Percentiles rank a stretch among this genome's conserved stretches.
phyloP scores from a whole-genome alignment of 2,888 invertebrate species.

The Rhamphomyia laevipes region DNA sequence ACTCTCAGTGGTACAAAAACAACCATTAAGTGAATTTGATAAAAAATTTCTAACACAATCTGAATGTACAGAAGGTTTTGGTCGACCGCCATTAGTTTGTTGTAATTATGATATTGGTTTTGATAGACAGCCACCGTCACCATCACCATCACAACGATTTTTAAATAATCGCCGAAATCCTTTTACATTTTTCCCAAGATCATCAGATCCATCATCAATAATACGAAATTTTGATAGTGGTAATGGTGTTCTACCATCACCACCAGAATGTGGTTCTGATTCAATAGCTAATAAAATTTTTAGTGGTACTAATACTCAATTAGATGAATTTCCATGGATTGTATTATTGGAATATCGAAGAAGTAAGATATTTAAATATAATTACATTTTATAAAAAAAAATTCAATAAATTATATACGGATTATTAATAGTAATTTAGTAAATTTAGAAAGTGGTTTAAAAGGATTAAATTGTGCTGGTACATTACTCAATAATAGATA shows the following conservation, averaged over 20 bases:
- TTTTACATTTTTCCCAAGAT: conserved; percentile 14
- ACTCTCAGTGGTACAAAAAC: conserved; percentile 20
- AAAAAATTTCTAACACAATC: conserved; percentile 26
- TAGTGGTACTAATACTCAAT: conserved; percentile 46
- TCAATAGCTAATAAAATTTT: conserved; percentile 44
- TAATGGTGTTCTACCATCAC: conserved; percentile 18
- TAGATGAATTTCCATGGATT: conserved; percentile 62
- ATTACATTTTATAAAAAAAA: neutral
- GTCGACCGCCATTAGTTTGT: conserved; percentile 28
- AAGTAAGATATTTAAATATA: conserved; percentile 19
- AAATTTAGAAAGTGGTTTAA: conserved; percentile 16
- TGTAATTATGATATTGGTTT: conserved; percentile 29
- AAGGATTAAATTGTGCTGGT: conserved; percentile 31
- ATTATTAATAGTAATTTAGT: neutral
- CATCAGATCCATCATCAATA: neutral
- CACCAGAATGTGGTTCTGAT: conserved; percentile 30
- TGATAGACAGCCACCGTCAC: conserved; percentile 12
- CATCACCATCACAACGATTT: conserved; percentile 10
- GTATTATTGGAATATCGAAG: conserved; percentile 47
- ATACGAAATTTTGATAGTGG: neutral
- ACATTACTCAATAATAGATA: conserved; percentile 37
- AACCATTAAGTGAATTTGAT: conserved; percentile 19
- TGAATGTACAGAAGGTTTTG: conserved; percentile 21
- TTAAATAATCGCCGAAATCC: conserved; percentile 13
- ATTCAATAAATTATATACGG: neutral